Base-by-base conservation (phyloP, 2,113 vertebrate species). In the Dolichallabes microphthalmus region DNA sequence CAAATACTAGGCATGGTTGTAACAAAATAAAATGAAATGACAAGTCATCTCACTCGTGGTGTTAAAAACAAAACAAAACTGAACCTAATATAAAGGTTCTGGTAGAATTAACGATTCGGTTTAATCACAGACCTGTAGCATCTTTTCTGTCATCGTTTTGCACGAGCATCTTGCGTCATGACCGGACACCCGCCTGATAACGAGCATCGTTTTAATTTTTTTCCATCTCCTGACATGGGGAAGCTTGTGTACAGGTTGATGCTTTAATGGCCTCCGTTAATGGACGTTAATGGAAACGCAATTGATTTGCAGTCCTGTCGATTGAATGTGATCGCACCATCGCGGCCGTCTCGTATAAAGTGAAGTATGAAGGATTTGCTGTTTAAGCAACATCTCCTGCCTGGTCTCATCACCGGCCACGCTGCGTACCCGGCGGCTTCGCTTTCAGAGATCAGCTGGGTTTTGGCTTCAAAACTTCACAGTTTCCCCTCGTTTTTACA, bases 241-340 rank as follows among this genome's bases (percentile, higher is more conserved):
- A 68, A 39, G 64, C 12, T 25, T 52, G 22, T n/a, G 22, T 25
- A 75, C 39, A 27, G 68, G 14, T 68, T 68, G 27, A 17, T 14
- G 6, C 53, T 75, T 74, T 27, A 9, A 53, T 27, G 14, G 73
- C 50, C 25, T 53, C 39, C 3, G 50, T 45, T 45, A 45, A 45
- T 45, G 73, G 45, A 75, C 27, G 73, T 53, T 75, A 75, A 27
- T 30, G n/a, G n/a, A 77, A 77, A 77, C 19, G n/a, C n/a, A 19
- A 30, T 11, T 0, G 50, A 57, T 57, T 57, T 77, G 52, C 30
- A 78, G 13, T 52, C 27, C 69, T 15, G 45, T 17, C 25, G 13
- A 7, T 13, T 12, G 25, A 53, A 75, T 53, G 7, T 53, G 50
- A 53, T 27, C 14, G 12, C 71, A 25, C 3, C 55, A 30, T 55